These are phyloP conservation scores for Rhyacophila brunnea DNA, from an alignment of 1,140 invertebrate genomes.

Conservation along the genomic window DNA sequence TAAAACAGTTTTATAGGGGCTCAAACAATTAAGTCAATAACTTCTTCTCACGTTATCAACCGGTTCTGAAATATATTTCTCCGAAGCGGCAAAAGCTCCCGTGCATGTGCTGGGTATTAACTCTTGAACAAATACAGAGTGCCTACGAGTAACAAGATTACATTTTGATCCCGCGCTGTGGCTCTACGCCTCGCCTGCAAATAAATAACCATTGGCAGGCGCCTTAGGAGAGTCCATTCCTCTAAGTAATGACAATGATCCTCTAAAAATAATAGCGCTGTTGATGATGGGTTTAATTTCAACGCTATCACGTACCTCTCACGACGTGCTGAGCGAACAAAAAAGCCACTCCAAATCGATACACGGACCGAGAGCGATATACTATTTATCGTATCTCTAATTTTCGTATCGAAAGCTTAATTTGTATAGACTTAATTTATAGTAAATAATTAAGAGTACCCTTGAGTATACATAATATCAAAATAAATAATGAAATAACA, in stretches of 20 bases:
- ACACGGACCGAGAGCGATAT: no score
- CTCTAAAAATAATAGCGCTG: constrained; percentile 6
- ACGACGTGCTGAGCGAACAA: not conserved
- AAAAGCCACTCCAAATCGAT: not conserved
- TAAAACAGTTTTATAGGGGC: no score
- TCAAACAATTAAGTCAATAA: no score
- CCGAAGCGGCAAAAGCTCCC: no score
- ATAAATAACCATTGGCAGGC: not conserved
- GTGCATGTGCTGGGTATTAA: not conserved
- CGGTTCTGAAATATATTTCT: no score
- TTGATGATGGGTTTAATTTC: constrained; percentile 6
- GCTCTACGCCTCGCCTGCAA: not conserved
- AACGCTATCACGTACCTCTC: not conserved
- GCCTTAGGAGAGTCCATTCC: not conserved
- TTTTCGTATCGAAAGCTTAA: no score
- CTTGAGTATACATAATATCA: no score
- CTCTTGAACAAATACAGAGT: not conserved
- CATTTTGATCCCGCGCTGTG: not conserved
- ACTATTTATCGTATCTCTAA: no score
- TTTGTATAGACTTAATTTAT: no score
- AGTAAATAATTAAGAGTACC: no score
- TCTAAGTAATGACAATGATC: constrained; percentile 2
- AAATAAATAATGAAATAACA: no score
- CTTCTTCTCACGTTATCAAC: no score
- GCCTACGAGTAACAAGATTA: not conserved